These are phyloP conservation scores for Dipodomys spectabilis DNA, from an alignment of 2,113 vertebrate species.

Conservation along the genomic window DNA sequence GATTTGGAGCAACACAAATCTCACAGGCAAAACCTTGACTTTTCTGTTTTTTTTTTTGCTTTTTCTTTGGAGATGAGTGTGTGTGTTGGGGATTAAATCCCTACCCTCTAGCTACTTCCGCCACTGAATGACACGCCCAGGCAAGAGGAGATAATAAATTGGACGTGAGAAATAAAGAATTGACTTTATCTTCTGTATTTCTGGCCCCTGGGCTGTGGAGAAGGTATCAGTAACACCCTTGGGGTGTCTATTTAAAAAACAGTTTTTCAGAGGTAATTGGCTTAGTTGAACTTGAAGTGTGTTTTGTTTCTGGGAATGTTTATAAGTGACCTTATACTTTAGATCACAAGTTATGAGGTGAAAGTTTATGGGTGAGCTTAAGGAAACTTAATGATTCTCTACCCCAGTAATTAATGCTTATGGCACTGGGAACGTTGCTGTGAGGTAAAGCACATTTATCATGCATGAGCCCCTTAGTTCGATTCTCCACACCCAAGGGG, in stretches of 20 bases:
- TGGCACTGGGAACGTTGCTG: neutral
- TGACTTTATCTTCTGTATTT: neutral
- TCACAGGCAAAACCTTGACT: neutral
- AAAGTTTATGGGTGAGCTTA: neutral
- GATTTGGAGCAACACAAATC: neutral
- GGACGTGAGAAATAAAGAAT: neutral
- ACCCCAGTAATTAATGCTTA: neutral
- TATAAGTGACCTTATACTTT: conserved; percentile 6
- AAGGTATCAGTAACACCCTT: conserved; percentile 14
- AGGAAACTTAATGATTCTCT: neutral
- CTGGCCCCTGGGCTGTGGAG: neutral
- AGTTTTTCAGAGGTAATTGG: neutral
- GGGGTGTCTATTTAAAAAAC: neutral
- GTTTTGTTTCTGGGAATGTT: neutral
- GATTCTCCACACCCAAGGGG: neutral
- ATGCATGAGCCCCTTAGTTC: neutral
- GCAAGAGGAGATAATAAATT: neutral
- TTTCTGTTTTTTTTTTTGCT: neutral
- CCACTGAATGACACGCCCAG: neutral
- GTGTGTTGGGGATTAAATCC: neutral
- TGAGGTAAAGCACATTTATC: neutral
- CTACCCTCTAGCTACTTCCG: neutral
- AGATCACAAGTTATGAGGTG: neutral
- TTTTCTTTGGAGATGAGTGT: no score
- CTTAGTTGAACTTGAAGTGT: conserved; percentile 16